Evolutionary conservation across 2,113 vertebrate species (phyloP).

Genomic region (Elachura formosa): DNA sequence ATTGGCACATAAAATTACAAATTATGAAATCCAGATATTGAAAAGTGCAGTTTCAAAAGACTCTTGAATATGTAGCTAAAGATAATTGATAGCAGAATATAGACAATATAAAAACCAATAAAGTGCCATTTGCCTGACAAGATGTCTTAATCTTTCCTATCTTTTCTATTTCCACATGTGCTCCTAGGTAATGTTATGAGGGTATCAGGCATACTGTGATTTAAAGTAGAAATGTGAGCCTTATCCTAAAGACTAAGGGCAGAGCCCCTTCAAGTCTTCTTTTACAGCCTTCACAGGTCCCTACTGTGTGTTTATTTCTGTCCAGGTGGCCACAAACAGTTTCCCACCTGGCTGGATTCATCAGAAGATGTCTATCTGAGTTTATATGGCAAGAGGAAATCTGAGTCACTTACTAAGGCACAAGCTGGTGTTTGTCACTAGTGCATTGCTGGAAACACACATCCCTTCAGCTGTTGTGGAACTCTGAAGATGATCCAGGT

Average conservation of each 20-base stretch:
- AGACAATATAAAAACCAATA: rapidly evolving
- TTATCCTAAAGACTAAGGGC: neutral
- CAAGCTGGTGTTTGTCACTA: neutral
- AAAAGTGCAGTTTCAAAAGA: neutral
- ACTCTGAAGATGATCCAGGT: neutral
- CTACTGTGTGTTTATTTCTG: neutral
- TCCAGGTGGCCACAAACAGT: neutral
- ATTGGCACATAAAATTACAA: neutral
- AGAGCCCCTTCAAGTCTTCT: neutral
- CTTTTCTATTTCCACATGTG: neutral
- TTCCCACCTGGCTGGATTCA: neutral
- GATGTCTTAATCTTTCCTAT: neutral
- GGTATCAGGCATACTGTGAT: neutral
- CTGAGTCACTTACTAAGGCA: rapidly evolving
- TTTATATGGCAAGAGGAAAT: neutral
- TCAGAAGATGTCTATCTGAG: neutral
- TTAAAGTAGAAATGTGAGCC: neutral
- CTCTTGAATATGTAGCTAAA: neutral
- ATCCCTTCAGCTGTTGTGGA: rapidly evolving
- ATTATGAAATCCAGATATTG: neutral
- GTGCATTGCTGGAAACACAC: neutral
- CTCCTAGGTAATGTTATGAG: neutral
- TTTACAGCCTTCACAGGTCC: neutral
- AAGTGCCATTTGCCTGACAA: neutral
- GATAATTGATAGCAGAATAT: neutral